Conservation (phyloP, 2,888 invertebrate species). For the Oasisia sp. region DNA sequence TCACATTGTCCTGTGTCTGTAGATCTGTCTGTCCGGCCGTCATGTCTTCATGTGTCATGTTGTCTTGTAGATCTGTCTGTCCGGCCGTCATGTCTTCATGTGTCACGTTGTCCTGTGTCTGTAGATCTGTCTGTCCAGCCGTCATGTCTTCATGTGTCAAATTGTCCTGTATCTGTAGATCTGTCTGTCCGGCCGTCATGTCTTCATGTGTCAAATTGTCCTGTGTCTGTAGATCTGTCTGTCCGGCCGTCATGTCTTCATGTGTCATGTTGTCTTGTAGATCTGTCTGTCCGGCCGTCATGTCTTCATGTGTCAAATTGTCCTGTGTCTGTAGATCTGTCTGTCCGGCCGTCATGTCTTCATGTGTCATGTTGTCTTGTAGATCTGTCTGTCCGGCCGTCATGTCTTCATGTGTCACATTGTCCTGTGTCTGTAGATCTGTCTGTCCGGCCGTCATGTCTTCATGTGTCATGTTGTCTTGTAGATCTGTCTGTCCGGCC, state of each 20-base stretch:
- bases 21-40: slow-evolving; percentile 83
- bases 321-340: neutral
- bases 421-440: slow-evolving; percentile 68
- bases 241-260: slow-evolving; percentile 87
- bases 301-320: slow-evolving; percentile 81
- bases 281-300: slow-evolving; percentile 80
- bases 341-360: slow-evolving; percentile 63
- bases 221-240: slow-evolving; percentile 73
- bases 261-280: slow-evolving; percentile 72
- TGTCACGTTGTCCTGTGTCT: slow-evolving; percentile 24
- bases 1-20: slow-evolving; percentile 50
- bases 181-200: slow-evolving; percentile 84
- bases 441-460: slow-evolving; percentile 85
- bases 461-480: slow-evolving; percentile 83
- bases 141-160: slow-evolving; percentile 91
- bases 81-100: slow-evolving; percentile 86
- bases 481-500: slow-evolving; percentile 80
- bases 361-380: slow-evolving; percentile 64
- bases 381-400: slow-evolving; percentile 83
- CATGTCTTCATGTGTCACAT: slow-evolving; percentile 78
- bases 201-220: slow-evolving; percentile 79
- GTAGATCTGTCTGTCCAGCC: slow-evolving; percentile 81
- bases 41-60: slow-evolving; percentile 89
- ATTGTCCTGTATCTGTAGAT: slow-evolving; percentile 39
- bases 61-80: slow-evolving; percentile 74